A percentile compares a stretch with the other conserved stretches of the same genome.
phyloP scores from a whole-genome alignment of 2,888 invertebrate genomes.

The Nasonia oneida region DNA sequence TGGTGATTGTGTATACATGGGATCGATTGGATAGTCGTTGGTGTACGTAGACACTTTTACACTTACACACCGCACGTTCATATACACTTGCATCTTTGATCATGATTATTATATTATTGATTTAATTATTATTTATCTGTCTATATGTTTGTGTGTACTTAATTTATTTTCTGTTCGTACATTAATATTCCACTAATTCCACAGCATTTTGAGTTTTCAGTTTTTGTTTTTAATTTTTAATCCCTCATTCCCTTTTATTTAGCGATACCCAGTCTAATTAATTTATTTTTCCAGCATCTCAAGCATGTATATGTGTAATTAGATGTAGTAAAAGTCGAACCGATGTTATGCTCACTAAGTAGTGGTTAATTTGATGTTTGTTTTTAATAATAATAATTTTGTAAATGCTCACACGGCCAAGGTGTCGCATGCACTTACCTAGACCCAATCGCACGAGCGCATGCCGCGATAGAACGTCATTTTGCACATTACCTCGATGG shows the following conservation, averaged over 20 bases:
- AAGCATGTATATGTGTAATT: not conserved
- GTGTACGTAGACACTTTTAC: not conserved
- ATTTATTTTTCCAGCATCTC: not conserved
- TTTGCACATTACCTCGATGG: conserved; percentile 70
- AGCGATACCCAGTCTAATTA: not conserved
- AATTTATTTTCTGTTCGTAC: not conserved
- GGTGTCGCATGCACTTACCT: conserved; percentile 67
- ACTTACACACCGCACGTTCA: not conserved
- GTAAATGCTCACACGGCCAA: conserved; percentile 60
- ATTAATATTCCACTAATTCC: not conserved
- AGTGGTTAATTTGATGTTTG: not conserved
- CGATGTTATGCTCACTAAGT: conserved; percentile 3
- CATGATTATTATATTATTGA: not conserved
- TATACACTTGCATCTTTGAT: not conserved
- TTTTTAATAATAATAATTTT: not conserved
- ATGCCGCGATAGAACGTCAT: conserved; percentile 56
- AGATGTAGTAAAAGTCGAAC: not conserved
- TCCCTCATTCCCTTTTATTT: not conserved
- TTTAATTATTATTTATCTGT: conserved; percentile 1
- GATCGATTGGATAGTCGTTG: no score
- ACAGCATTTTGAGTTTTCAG: not conserved
- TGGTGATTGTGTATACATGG: no score
- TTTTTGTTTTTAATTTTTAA: not conserved
- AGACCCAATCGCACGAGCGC: conserved; percentile 69
- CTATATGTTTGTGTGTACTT: not conserved